Percentiles rank a stretch among this genome's conserved stretches.
phyloP scores from a whole-genome alignment of 2,888 invertebrate genomes.

The Phortica magna region DNA sequence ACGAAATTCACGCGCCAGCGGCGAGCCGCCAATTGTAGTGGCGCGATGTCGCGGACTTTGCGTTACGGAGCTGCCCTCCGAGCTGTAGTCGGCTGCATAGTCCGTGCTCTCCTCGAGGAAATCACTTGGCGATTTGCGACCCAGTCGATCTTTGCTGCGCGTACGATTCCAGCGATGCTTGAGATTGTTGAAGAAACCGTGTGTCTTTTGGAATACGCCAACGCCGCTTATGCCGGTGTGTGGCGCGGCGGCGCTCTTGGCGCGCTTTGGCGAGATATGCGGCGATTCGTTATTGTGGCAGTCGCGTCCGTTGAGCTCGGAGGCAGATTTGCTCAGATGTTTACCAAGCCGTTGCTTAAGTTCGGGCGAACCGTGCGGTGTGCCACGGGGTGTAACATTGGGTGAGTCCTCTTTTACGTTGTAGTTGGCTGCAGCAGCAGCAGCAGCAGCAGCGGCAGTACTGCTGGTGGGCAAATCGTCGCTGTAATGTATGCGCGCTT shows the following conservation, averaged over 20 bases:
- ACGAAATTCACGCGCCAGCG: constrained; percentile 74
- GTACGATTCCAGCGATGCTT: constrained; percentile 90
- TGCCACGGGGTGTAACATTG: constrained; percentile 40
- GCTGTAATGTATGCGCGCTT: constrained; percentile 72
- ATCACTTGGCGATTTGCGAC: constrained; percentile 81
- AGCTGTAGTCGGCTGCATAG: constrained; percentile 89
- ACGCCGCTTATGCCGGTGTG: constrained; percentile 79
- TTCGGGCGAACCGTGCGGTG: constrained; percentile 71
- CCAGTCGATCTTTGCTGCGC: constrained; percentile 83
- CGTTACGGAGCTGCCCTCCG: constrained; percentile 85
- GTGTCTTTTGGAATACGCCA: constrained; percentile 87
- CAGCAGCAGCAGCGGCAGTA: constrained; percentile 48
- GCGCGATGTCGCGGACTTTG: constrained; percentile 87
- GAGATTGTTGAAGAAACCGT: constrained; percentile 89
- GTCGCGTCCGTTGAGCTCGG: constrained; percentile 85
- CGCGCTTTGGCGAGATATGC: constrained; percentile 79
- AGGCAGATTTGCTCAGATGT: constrained; percentile 89
- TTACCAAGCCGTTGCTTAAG: constrained; percentile 78
- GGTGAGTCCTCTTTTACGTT: constrained; percentile 42
- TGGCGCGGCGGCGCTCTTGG: constrained; percentile 79
- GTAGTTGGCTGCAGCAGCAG: constrained; percentile 46
- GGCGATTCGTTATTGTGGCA: constrained; percentile 80
- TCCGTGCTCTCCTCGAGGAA: constrained; percentile 83
- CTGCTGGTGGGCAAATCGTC: constrained; percentile 60
- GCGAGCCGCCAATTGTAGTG: constrained; percentile 80